Conservation (phyloP, 2,113 vertebrate genomes). For the Aldabrachelys gigantea region DNA sequence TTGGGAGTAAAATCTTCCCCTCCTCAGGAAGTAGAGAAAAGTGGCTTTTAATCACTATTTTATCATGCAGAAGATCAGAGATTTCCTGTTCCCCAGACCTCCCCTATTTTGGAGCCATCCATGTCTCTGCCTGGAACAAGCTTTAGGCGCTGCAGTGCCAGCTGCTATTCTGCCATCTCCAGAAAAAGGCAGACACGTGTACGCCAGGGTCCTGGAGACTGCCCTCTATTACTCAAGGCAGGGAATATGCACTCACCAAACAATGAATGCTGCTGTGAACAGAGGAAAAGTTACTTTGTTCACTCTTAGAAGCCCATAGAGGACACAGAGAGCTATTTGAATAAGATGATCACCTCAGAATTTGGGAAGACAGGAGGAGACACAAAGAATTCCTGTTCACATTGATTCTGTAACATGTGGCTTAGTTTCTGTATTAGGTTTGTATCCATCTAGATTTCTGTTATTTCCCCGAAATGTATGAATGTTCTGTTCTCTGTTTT, state of each 20-base stretch:
- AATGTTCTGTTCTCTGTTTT: not conserved
- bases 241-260: not conserved
- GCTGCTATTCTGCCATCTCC: not conserved
- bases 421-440: not conserved
- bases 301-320: not conserved
- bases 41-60: not conserved
- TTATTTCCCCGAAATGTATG: not conserved
- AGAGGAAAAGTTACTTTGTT: not conserved
- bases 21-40: accelerated
- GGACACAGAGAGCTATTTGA: not conserved
- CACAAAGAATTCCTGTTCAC: not conserved
- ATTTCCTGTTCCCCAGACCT: not conserved
- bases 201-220: accelerated
- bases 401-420: not conserved
- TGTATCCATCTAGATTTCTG: not conserved
- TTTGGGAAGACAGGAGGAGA: not conserved
- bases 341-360: not conserved
- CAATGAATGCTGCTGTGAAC: not conserved
- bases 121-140: not conserved
- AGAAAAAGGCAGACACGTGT: accelerated
- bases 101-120: not conserved
- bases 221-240: not conserved
- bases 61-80: not conserved
- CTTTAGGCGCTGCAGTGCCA: not conserved
- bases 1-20: not conserved